Evolutionary conservation across 2,888 invertebrate genomes (phyloP).

Genomic region (Mythimna lalbum): DNA sequence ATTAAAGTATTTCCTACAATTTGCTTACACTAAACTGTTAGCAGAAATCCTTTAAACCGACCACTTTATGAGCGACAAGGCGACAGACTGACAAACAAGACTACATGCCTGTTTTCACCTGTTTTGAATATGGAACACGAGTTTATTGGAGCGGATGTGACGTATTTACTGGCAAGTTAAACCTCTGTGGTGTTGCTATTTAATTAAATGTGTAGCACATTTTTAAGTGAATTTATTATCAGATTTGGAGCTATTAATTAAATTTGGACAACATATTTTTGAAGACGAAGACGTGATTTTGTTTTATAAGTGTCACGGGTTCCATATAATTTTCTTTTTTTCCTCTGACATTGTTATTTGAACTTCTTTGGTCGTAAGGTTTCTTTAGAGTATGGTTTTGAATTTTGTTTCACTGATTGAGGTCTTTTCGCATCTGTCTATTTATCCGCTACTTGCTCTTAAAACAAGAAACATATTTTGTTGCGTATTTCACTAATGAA

Average conservation of each 20-base stretch:
- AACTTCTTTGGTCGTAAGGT: too few relatives aligned
- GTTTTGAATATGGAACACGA: constrained; percentile 51
- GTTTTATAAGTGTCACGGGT: neutral
- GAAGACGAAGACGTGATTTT: constrained; percentile 2
- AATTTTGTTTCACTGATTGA: too few relatives aligned
- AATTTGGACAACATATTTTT: constrained; percentile 12
- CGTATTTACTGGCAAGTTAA: constrained; percentile 46
- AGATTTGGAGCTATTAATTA: constrained; percentile 36
- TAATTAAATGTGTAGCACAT: constrained; percentile 43
- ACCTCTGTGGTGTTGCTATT: constrained; percentile 34
- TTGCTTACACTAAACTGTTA: constrained; percentile 52
- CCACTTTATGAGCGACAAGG: constrained; percentile 50
- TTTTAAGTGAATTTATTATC: constrained; percentile 48
- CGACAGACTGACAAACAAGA: constrained; percentile 55
- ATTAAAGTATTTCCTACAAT: constrained; percentile 43
- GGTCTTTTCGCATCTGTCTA: too few relatives aligned
- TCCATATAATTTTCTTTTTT: constrained; percentile 9
- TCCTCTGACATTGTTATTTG: neutral
- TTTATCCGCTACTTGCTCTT: too few relatives aligned
- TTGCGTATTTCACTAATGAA: too few relatives aligned
- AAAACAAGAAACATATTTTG: too few relatives aligned
- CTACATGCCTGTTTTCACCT: constrained; percentile 45
- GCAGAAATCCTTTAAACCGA: constrained; percentile 44
- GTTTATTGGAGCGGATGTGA: constrained; percentile 53
- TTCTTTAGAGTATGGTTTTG: too few relatives aligned